Conservation (phyloP, 2,888 invertebrate genomes). For the Amorpha juglandis region DNA sequence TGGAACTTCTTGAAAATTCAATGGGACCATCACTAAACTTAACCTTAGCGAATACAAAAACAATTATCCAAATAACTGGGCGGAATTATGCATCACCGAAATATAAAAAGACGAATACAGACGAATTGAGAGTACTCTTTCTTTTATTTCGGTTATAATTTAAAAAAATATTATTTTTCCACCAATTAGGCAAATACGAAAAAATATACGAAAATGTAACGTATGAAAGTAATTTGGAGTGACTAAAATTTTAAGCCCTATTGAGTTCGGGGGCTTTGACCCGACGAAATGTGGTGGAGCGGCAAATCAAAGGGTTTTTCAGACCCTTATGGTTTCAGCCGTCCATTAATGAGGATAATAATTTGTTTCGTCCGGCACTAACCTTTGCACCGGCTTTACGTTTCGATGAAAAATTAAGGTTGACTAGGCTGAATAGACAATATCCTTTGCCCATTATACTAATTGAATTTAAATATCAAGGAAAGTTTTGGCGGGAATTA, state of each 20-base stretch:
- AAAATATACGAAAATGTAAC: constrained; percentile 43
- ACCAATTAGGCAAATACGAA: constrained; percentile 1
- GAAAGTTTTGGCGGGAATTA: too few relatives aligned
- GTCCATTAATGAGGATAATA: constrained; percentile 66
- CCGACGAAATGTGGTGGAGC: constrained; percentile 74
- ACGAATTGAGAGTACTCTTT: too few relatives aligned
- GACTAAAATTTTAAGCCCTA: constrained; percentile 71
- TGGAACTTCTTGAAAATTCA: too few relatives aligned
- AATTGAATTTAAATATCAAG: not conserved
- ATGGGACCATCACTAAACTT: too few relatives aligned
- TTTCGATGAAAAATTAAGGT: not conserved
- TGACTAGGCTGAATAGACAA: not conserved
- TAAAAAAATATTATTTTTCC: not conserved
- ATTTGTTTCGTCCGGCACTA: constrained; percentile 59
- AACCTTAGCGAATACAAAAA: too few relatives aligned
- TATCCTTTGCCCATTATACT: not conserved
- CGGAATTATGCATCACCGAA: too few relatives aligned
- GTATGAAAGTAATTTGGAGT: constrained; percentile 45
- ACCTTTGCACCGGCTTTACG: constrained; percentile 32
- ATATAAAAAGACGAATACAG: too few relatives aligned
- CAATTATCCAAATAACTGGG: too few relatives aligned
- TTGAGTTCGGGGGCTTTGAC: constrained; percentile 71
- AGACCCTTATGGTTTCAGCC: constrained; percentile 66
- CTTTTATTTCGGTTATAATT: too few relatives aligned
- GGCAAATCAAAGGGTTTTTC: constrained; percentile 81